Conservation (phyloP, 2,113 vertebrate species). For the Psittacus erithacus region DNA sequence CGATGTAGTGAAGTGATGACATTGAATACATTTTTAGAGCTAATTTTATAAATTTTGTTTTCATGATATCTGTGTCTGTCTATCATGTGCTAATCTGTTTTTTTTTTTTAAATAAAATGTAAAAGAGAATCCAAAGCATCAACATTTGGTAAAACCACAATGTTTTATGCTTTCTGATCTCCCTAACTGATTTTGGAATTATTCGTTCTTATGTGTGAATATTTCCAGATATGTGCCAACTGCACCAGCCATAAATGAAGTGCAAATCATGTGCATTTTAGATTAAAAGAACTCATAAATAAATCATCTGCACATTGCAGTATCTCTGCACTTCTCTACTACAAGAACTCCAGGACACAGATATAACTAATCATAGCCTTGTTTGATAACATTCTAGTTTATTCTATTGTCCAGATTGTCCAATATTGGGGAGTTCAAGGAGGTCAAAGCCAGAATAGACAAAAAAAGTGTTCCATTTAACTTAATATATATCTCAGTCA, state of each 20-base stretch:
- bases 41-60: background rate
- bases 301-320: background rate
- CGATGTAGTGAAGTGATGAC: background rate
- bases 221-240: background rate
- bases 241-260: background rate
- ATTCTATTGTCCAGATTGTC: background rate
- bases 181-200: background rate
- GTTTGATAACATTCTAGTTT: background rate
- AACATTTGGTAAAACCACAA: background rate
- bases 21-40: background rate
- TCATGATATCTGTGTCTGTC: background rate
- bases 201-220: background rate
- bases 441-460: background rate
- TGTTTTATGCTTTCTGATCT: slow-evolving; percentile 61
- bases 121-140: background rate
- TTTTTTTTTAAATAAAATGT: background rate
- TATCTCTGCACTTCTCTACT: background rate
- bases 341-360: background rate
- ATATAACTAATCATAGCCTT: background rate
- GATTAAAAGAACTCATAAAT: slow-evolving; percentile 51
- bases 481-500: background rate
- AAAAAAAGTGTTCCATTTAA: background rate
- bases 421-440: background rate
- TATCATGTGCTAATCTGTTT: background rate
- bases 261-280: slow-evolving; percentile 35